A percentile compares a stretch with the other conserved stretches of the same genome.
phyloP scores from a whole-genome alignment of 2,797 vertebrate genomes.

The Odontamblyopus rebecca region DNA sequence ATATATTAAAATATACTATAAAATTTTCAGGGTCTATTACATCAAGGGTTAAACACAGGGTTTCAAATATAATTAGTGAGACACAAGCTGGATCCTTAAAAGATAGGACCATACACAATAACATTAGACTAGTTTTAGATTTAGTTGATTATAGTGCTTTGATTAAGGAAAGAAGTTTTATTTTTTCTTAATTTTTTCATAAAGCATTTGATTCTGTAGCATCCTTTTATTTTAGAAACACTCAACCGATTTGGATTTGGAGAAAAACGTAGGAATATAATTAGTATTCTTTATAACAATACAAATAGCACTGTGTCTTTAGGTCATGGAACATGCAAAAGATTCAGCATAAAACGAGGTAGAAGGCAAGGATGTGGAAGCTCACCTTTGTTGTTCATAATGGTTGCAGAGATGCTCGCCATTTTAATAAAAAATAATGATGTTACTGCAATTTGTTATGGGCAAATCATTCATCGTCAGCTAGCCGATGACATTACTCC shows the following conservation, averaged over 20 bases:
- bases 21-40: background rate
- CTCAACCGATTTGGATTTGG: background rate
- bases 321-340: too few species aligned
- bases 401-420: too few species aligned
- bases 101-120: background rate
- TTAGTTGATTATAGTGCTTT: background rate
- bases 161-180: background rate
- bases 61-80: background rate
- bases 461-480: too few species aligned
- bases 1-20: background rate
- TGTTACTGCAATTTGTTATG: too few species aligned
- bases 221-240: background rate
- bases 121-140: background rate
- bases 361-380: too few species aligned
- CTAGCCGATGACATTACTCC: too few species aligned
- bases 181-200: background rate
- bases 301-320: too few species aligned
- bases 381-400: too few species aligned
- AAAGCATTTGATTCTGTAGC: background rate
- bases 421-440: too few species aligned
- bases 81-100: background rate
- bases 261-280: background rate
- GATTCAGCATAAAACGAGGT: too few species aligned
- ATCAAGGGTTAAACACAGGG: background rate
- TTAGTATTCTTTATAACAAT: background rate